Evolutionary conservation across 2,113 vertebrate genomes (phyloP).

Genomic region (Amia ocellicauda): DNA sequence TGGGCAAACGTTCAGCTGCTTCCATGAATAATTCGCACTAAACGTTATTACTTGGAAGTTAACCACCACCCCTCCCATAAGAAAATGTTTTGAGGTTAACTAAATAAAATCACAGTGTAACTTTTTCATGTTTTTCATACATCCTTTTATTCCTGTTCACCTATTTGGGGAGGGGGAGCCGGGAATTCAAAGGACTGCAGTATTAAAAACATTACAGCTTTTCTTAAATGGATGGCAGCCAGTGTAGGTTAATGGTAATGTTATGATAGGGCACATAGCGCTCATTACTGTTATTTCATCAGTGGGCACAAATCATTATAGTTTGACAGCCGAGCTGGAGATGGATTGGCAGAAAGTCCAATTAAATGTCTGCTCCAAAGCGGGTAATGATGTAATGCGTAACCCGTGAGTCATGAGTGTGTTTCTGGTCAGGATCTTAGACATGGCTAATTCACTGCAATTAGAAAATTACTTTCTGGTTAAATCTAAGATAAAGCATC

Average conservation of each 20-base stretch:
- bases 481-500: slow-evolving; percentile 37
- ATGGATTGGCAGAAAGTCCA: slow-evolving; percentile 1
- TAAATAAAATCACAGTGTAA: no score
- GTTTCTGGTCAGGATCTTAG: slow-evolving; percentile 22
- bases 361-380: not conserved
- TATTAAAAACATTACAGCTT: not conserved
- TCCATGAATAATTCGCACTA: no score
- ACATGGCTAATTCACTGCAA: slow-evolving; percentile 42
- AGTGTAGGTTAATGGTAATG: slow-evolving; percentile 21
- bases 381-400: slow-evolving; percentile 35
- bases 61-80: no score
- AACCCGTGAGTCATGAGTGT: slow-evolving; percentile 19
- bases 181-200: not conserved
- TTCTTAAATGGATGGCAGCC: not conserved
- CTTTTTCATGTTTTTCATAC: no score
- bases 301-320: slow-evolving; percentile 23
- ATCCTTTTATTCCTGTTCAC: no score
- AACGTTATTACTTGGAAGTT: no score
- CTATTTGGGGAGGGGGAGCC: no score
- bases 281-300: slow-evolving; percentile 21
- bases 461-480: slow-evolving; percentile 41
- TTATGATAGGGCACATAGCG: slow-evolving; percentile 13
- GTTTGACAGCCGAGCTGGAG: slow-evolving; percentile 8
- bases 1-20: no score
- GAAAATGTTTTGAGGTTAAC: no score